A percentile compares a stretch with the other conserved stretches of the same genome.
phyloP scores from a whole-genome alignment of 2,797 vertebrate genomes.

The Silurus aristotelis region DNA sequence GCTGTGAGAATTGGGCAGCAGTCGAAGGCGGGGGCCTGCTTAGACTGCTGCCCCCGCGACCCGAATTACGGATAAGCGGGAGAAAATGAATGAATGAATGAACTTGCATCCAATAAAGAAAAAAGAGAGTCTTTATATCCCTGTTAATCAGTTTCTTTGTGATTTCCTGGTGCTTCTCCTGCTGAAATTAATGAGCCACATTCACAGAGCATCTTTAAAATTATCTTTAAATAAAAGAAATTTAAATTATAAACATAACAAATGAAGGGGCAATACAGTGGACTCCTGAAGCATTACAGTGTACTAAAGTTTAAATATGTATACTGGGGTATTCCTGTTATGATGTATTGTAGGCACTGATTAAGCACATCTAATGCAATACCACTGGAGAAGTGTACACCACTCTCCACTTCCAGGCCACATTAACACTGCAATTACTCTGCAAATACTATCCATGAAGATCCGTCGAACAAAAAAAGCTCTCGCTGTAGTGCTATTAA shows the following conservation, averaged over 20 bases:
- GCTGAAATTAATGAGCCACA: neutral
- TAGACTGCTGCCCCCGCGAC: no score
- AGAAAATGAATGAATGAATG: no score
- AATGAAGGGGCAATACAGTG: neutral
- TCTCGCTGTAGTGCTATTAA: neutral
- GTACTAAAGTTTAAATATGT: neutral
- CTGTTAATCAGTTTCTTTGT: conserved; percentile 1
- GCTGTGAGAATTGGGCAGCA: no score
- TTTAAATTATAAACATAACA: neutral
- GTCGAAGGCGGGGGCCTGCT: no score
- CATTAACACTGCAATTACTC: neutral
- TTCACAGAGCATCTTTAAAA: neutral
- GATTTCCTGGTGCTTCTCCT: neutral
- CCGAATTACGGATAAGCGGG: no score
- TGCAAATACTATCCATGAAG: neutral
- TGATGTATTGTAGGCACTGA: neutral
- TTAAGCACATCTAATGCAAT: neutral
- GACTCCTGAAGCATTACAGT: neutral
- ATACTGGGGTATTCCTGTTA: neutral
- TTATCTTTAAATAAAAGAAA: neutral
- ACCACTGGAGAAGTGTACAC: neutral
- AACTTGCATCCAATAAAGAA: neutral
- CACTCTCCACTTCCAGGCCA: neutral
- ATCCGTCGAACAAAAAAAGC: conserved; percentile 1
- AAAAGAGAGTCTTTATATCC: neutral